phyloP scores from a whole-genome alignment of 2,797 vertebrate genomes.

The Uromys caudimaculatus region DNA sequence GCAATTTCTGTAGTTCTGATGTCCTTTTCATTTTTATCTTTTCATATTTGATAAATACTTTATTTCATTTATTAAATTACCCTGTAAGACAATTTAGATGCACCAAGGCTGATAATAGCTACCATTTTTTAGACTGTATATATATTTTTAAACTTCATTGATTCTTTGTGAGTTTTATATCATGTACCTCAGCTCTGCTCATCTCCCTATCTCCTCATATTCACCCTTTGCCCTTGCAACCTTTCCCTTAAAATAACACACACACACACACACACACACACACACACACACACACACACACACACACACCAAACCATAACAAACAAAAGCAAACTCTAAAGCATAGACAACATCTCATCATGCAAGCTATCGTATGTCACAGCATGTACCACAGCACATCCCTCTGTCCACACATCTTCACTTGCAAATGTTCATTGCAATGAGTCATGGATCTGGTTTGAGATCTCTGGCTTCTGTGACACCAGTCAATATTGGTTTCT shows the following conservation, averaged over 20 bases:
- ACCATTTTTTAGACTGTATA: not conserved
- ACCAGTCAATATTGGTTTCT: not conserved
- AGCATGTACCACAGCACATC: not conserved
- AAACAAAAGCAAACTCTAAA: not conserved
- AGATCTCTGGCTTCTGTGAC: not conserved
- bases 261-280: not conserved
- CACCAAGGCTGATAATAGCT: not conserved
- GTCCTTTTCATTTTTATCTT: not conserved
- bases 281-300: too few relatives aligned
- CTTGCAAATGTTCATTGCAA: not conserved
- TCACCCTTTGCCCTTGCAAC: not conserved
- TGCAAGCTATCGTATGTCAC: not conserved
- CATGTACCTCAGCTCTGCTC: not conserved
- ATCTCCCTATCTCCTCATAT: not conserved
- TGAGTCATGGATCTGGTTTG: not conserved
- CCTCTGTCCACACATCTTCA: not conserved
- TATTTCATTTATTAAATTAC: conserved; percentile 18
- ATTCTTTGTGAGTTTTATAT: not conserved
- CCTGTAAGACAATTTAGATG: not conserved
- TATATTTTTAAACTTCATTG: not conserved
- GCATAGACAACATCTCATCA: not conserved
- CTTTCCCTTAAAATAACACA: not conserved
- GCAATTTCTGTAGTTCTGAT: not conserved
- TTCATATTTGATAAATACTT: not conserved
- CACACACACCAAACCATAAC: not conserved